Evolutionary conservation across 2,113 vertebrate genomes (phyloP).

Genomic region (Esox niger): DNA sequence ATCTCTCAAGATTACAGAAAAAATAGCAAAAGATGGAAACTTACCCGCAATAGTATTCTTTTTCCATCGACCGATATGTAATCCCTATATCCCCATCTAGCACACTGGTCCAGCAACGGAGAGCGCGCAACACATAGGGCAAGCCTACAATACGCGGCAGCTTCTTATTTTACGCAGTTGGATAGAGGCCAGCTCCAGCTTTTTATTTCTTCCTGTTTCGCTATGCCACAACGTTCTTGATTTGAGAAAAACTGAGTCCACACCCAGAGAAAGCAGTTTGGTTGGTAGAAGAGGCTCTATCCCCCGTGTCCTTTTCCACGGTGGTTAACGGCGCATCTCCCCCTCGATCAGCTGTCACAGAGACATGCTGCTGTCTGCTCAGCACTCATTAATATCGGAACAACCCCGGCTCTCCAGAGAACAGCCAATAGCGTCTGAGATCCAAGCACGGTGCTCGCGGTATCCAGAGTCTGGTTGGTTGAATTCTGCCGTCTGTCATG

Average conservation of each 20-base stretch:
- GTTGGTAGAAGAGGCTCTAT: slow-evolving; percentile 58
- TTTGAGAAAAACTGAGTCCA: slow-evolving; percentile 69
- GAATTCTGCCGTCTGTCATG: slow-evolving; percentile 50
- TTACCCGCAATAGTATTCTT: slow-evolving; percentile 58
- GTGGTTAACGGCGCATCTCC: slow-evolving; percentile 78
- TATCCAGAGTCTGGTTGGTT: slow-evolving; percentile 79
- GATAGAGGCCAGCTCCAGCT: slow-evolving; percentile 44
- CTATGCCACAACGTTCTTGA: not conserved
- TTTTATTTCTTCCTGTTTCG: slow-evolving; percentile 18
- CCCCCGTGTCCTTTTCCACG: slow-evolving; percentile 74
- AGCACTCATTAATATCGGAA: slow-evolving; percentile 82
- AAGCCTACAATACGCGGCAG: slow-evolving; percentile 61
- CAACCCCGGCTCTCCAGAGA: slow-evolving; percentile 76
- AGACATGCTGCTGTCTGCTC: slow-evolving; percentile 84
- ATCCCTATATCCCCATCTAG: slow-evolving; percentile 68
- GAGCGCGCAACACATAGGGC: slow-evolving; percentile 55
- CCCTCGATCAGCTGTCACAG: slow-evolving; percentile 76
- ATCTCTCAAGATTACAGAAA: slow-evolving; percentile 11
- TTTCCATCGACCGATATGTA: slow-evolving; percentile 42
- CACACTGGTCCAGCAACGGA: slow-evolving; percentile 50
- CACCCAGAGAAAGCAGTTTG: slow-evolving; percentile 29
- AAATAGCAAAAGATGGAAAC: slow-evolving; percentile 39
- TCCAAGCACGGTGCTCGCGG: slow-evolving; percentile 59
- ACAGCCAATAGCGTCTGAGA: slow-evolving; percentile 75
- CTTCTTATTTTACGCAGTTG: slow-evolving; percentile 56